phyloP scores from a whole-genome alignment of 2,113 vertebrate species.

The Saguinus midas region DNA sequence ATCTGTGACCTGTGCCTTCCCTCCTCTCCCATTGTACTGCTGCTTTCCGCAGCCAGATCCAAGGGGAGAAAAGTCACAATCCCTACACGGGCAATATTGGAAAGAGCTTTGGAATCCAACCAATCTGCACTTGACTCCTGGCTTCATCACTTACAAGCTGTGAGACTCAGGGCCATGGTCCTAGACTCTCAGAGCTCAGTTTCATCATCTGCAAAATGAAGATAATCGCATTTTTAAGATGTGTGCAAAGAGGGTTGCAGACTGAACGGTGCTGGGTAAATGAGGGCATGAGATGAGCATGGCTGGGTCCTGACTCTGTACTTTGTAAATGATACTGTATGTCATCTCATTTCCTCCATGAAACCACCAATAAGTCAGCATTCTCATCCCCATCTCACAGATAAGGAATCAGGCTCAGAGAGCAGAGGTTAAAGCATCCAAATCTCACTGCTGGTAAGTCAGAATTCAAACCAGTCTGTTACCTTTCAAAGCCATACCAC shows the following conservation, averaged over 20 bases:
- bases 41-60: not conserved
- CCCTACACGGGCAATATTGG: no score
- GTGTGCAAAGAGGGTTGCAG: not conserved
- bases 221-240: not conserved
- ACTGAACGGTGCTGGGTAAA: not conserved
- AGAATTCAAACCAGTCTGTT: not conserved
- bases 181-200: not conserved
- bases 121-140: not conserved
- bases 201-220: constrained; percentile 10
- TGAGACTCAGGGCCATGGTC: not conserved
- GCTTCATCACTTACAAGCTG: not conserved
- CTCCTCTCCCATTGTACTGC: not conserved
- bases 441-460: not conserved
- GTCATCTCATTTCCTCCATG: not conserved
- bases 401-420: not conserved
- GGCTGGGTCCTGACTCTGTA: not conserved
- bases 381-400: not conserved
- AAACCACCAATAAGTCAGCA: not conserved
- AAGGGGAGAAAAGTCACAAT: not conserved
- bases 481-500: not conserved
- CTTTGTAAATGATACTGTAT: not conserved
- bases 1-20: not conserved
- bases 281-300: not conserved
- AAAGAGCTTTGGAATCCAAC: not conserved
- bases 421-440: not conserved